A percentile compares a stretch with the other conserved stretches of the same genome.
Conservation (phyloP, 2,888 invertebrate species). For the Agelastica alni region DNA sequence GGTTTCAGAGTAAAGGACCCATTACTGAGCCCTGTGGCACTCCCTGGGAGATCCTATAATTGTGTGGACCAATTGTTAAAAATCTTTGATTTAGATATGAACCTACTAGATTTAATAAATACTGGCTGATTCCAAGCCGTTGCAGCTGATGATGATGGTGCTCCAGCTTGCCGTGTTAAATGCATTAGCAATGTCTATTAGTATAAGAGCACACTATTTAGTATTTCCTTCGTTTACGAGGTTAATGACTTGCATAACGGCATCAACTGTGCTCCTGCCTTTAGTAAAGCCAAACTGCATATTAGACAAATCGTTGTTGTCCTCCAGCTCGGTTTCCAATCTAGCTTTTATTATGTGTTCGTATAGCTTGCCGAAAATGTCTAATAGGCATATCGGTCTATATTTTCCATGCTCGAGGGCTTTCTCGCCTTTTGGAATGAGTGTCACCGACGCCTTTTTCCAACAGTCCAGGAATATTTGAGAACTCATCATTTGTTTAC, state of each 20-base stretch:
- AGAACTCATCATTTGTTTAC: neutral
- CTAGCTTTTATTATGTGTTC: slow-evolving; percentile 3
- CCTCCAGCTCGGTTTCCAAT: neutral
- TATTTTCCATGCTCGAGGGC: neutral
- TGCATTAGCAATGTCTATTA: slow-evolving; percentile 1
- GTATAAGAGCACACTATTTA: slow-evolving; percentile 1
- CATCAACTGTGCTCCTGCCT: slow-evolving; percentile 4
- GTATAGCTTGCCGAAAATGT: neutral
- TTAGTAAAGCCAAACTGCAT: slow-evolving; percentile 4
- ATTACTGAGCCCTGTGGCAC: slow-evolving; percentile 22
- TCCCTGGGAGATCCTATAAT: slow-evolving; percentile 4
- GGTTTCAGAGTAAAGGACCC: slow-evolving; percentile 18
- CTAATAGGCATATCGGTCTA: slow-evolving; percentile 10
- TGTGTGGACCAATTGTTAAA: neutral
- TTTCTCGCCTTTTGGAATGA: slow-evolving; percentile 4
- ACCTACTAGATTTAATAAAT: neutral
- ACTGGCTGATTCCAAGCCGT: neutral
- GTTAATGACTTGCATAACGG: neutral
- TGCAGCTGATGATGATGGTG: neutral
- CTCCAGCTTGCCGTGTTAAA: slow-evolving; percentile 6
- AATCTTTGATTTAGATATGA: neutral
- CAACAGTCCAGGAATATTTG: neutral
- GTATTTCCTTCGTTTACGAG: neutral
- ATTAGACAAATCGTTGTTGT: neutral
- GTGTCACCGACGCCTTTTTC: slow-evolving; percentile 1